Evolutionary conservation across 37 sponge, comb jelly and placozoan species (phyloP), one percentile per base, ranked within the genome.

Genomic region (Agelas oroides): DNA sequence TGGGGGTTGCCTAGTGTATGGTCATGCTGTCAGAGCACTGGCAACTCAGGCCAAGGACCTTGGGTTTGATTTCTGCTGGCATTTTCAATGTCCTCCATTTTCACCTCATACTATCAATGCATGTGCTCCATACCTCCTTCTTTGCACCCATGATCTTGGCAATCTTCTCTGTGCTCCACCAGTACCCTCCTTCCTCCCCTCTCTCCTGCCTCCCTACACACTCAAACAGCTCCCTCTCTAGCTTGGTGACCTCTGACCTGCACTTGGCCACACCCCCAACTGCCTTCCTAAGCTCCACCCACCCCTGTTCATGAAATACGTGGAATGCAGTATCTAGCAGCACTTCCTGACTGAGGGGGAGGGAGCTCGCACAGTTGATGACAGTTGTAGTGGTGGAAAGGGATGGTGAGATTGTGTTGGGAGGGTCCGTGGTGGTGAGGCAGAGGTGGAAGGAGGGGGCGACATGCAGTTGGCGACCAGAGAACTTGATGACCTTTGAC

Each of bases 381-480:
- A 84, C 59, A 53, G 56, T 65, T 55, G 61, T 39, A 32, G 41
- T 32, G 23, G 41, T 63, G 27, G 74, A 17, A 55, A 86, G 62
- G 63, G 61, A 82, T 5, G 83, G 41, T 2, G 75, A 61, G 27
- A 82, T 64, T 31, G 59, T 24, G 13, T 54, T 0, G 30, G 75
- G 84, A 11, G 81, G 70, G 41, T 59, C 2, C 16, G 93, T 54
- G 36, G 90, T 85, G 27, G 83, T 74, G 27, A 93, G 68, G 61
- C 31, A 85, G 59, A 93, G 79, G 1, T 35, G 41, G 83, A 93
- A 93, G 5, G 40, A 39, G 17, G 84, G 62, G 61, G 88, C 79
- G 27, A 85, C 83, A 36, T 76, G 73, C 1, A 93, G 36, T 20
- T 78, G 62, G 61, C 68, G 85, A 6, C 90, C 89, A 93, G 86